These are phyloP conservation scores for Synergus gifuensis DNA, from an alignment of 2,888 invertebrate species.

Conservation along the genomic window DNA sequence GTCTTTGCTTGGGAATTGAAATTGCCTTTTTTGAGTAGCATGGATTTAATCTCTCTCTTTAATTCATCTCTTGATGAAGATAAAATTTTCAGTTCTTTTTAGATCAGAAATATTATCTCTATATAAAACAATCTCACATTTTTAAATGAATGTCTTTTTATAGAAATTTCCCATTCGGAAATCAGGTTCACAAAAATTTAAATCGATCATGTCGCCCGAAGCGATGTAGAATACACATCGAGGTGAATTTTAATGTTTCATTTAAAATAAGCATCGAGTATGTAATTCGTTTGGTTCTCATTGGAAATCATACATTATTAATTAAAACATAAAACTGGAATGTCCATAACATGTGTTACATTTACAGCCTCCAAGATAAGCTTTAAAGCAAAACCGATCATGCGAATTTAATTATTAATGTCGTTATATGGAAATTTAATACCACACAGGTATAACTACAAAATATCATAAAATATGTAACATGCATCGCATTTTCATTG, in stretches of 20 bases:
- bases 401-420: not conserved
- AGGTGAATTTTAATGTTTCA: conserved; percentile 16
- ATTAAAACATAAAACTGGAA: not conserved
- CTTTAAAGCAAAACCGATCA: not conserved
- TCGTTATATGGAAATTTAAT: not conserved
- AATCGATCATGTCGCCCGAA: not conserved
- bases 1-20: not conserved
- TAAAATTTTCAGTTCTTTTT: not conserved
- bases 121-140: not conserved
- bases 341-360: conserved; percentile 1
- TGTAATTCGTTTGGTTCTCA: conserved; percentile 9
- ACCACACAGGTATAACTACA: not conserved
- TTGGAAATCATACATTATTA: conserved; percentile 11
- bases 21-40: not conserved
- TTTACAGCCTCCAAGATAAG: not conserved
- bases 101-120: not conserved
- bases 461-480: conserved; percentile 3
- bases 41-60: not conserved
- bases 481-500: conserved; percentile 18
- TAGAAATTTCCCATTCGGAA: not conserved
- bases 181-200: conserved; percentile 7
- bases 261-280: not conserved
- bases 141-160: not conserved
- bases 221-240: not conserved
- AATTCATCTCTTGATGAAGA: not conserved